Evolutionary conservation across 23 tunicate species (phyloP).

Genomic region (Halocynthia roretzi): DNA sequence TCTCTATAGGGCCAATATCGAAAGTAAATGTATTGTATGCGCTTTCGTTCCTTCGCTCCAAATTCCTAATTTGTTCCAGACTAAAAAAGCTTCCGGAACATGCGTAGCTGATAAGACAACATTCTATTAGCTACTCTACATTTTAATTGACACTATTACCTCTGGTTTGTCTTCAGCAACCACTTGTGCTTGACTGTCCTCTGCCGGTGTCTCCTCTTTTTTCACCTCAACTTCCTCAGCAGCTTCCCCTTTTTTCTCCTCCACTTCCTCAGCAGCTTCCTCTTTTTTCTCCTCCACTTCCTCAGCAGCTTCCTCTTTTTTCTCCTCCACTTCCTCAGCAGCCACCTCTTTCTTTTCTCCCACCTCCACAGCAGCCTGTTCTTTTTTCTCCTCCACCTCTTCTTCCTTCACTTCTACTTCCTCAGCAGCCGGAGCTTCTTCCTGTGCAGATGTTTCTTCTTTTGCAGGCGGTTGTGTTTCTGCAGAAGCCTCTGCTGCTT

Average conservation of each 20-base stretch:
- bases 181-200: neutral
- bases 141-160: neutral
- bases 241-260: constrained; percentile 4
- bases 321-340: constrained; percentile 5
- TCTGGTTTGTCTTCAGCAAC: constrained; percentile 5
- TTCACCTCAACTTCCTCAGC: neutral
- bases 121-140: too few species aligned
- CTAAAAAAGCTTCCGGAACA: too few species aligned
- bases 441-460: neutral
- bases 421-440: constrained; percentile 5
- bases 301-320: neutral
- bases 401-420: neutral
- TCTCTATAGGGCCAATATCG: too few species aligned
- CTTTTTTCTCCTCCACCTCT: constrained; percentile 7
- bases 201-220: neutral
- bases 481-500: constrained; percentile 21
- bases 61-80: too few species aligned
- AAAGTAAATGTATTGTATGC: too few species aligned
- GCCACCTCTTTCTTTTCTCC: neutral
- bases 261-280: neutral
- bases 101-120: too few species aligned
- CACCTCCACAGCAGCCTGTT: constrained; percentile 8
- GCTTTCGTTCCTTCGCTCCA: too few species aligned
- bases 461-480: neutral
- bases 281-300: constrained; percentile 4